phyloP scores from a whole-genome alignment of 2,888 invertebrate species.

The Scaptomyza cyrtandrae region DNA sequence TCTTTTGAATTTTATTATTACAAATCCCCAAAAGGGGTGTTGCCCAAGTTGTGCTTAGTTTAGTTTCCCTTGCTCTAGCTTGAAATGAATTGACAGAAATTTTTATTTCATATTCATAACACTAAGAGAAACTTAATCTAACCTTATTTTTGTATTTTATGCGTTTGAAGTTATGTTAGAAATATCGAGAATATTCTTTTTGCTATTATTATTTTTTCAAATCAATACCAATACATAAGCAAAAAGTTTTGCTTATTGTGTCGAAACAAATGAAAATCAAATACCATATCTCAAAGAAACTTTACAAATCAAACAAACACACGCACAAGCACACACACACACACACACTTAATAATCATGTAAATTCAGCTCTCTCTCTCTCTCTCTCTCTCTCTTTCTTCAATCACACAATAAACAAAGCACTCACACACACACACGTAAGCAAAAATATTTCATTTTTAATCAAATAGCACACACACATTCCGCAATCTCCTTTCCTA shows the following conservation, averaged over 20 bases:
- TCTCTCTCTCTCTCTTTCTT: not conserved
- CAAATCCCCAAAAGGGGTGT: slow-evolving; percentile 1
- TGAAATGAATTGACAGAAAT: too few species aligned
- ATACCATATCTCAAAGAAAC: not conserved
- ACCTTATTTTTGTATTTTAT: too few species aligned
- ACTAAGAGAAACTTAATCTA: too few species aligned
- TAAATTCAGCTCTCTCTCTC: slow-evolving; percentile 5
- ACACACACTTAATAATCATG: slow-evolving; percentile 4
- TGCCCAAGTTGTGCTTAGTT: slow-evolving; percentile 1
- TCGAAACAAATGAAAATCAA: not conserved
- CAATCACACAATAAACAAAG: not conserved
- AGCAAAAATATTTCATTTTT: slow-evolving; percentile 20
- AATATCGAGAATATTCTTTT: not conserved
- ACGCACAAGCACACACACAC: not conserved
- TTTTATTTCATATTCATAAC: too few species aligned
- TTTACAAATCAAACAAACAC: not conserved
- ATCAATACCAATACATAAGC: too few species aligned
- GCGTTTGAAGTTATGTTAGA: too few species aligned
- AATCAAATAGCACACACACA: slow-evolving; percentile 4
- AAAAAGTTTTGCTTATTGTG: not conserved
- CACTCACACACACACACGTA: not conserved
- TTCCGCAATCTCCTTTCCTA: not conserved
- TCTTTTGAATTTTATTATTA: not conserved
- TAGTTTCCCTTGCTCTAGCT: too few species aligned
- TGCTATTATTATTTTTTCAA: not conserved